Percentiles rank a stretch among this genome's conserved stretches.
Evolutionary conservation across 2,113 vertebrate genomes (phyloP).

Genomic region (Strix aluco): DNA sequence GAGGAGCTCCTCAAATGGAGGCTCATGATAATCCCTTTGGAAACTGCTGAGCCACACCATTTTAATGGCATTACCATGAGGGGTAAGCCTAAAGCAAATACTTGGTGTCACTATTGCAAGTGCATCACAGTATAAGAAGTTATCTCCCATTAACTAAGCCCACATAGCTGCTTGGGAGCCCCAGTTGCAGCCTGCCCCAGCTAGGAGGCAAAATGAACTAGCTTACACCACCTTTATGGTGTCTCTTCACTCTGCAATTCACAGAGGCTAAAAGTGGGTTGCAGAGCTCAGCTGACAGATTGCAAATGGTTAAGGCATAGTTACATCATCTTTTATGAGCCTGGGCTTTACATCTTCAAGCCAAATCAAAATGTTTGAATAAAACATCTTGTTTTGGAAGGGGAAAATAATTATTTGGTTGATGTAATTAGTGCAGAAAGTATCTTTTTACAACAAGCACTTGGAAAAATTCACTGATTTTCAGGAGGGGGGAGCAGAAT

Average conservation of each 20-base stretch:
- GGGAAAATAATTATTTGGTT: not conserved
- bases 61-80: constrained; percentile 62
- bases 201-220: not conserved
- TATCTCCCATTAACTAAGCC: constrained; percentile 20
- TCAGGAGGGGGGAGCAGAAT: not conserved
- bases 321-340: not conserved
- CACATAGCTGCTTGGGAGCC: not conserved
- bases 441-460: not conserved
- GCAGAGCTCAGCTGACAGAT: not conserved
- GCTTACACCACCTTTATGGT: not conserved
- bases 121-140: constrained; percentile 40
- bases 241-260: not conserved
- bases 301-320: not conserved
- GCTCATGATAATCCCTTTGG: constrained; percentile 59
- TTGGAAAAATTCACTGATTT: not conserved
- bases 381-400: not conserved
- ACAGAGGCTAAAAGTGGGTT: not conserved
- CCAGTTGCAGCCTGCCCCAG: not conserved
- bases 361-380: not conserved
- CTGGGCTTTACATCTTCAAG: not conserved
- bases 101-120: constrained; percentile 52
- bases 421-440: not conserved
- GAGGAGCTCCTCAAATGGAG: constrained; percentile 33
- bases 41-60: constrained; percentile 64
- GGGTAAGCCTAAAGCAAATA: constrained; percentile 63